Evolutionary conservation across 2,797 vertebrate species (phyloP), one percentile per base, ranked within the genome.

Genomic region (Margarornis squamiger): DNA sequence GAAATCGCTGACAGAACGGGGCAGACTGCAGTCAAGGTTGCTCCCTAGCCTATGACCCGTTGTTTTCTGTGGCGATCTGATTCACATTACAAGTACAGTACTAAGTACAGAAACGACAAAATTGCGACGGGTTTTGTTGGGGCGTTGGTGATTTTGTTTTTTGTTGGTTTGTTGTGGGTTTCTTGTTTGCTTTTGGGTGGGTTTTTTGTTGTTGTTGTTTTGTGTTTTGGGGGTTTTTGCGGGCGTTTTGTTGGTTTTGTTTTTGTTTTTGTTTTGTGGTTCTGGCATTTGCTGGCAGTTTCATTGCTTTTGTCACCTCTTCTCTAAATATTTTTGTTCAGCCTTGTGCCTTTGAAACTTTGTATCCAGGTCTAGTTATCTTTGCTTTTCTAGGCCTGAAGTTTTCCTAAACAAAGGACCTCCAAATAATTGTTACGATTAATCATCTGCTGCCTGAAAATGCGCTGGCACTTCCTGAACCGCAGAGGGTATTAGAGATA

Each of bases 271-370:
- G 26, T 46, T 46, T 46, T 46, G 13, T 54, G 43, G 7, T 55
- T 87, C 46, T 72, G 52, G 43, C 84, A 77, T 78, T 84, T 96
- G 79, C 85, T 96, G 92, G 72, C 81, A 96, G 87, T 95, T 96
- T 92, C 15, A 12, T 91, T 62, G 66, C 55, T 94, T 95, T 96
- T 97, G 94, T 95, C 95, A 95, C 95, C 93, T 92, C 92, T 85
- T 67, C 54, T 88, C 70, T 92, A 97, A 91, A 76, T 92, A 95
- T 93, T 89, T 88, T 97, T 97, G 77, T 94, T 97, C 92, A 95
- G 72, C 59, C 66, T 94, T 86, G 59, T 90, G 91, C 68, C 93
- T 97, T 96, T 96, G 92, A 97, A 97, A 96, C 95, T 94, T 95
- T 86, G 96, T 85, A 92, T 85, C 57, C 87, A 94, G 90, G n/a